A percentile compares a stretch with the other conserved stretches of the same genome.
These are phyloP conservation scores for Drymonia ruficornis DNA, from an alignment of 2,888 invertebrate genomes.

Conservation along the genomic window DNA sequence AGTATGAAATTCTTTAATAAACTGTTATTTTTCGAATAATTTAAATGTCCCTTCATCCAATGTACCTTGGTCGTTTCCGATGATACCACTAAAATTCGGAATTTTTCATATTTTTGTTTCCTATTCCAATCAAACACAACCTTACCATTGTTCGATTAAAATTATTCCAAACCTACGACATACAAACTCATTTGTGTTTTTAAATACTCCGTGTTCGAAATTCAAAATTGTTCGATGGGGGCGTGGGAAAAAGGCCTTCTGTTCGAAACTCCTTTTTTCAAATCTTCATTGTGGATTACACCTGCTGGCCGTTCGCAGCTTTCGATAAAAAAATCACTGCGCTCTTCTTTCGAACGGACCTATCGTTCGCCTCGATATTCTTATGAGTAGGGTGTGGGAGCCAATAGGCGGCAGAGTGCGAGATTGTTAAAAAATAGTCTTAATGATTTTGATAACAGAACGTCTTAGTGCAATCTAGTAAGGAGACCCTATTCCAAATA, in stretches of 20 bases:
- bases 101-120: conserved; percentile 10
- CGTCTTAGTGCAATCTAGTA: no score
- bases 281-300: conserved; percentile 81
- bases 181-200: conserved; percentile 14
- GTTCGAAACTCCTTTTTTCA: conserved; percentile 78
- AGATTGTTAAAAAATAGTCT: not conserved
- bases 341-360: conserved; percentile 71
- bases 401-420: conserved; percentile 16
- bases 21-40: no score
- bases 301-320: conserved; percentile 83
- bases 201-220: conserved; percentile 57
- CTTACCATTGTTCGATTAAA: conserved; percentile 1
- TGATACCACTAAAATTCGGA: not conserved
- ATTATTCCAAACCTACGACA: conserved; percentile 3
- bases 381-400: conserved; percentile 44
- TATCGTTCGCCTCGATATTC: conserved; percentile 66
- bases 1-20: no score
- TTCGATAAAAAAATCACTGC: conserved; percentile 78
- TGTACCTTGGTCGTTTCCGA: not conserved
- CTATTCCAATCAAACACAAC: conserved; percentile 7
- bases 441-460: no score
- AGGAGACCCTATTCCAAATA: no score
- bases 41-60: no score
- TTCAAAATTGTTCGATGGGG: conserved; percentile 70
- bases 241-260: conserved; percentile 84